Evolutionary conservation across 2,113 vertebrate genomes (phyloP), one percentile per base, ranked within the genome.

Genomic region (Syrmaticus mikado): DNA sequence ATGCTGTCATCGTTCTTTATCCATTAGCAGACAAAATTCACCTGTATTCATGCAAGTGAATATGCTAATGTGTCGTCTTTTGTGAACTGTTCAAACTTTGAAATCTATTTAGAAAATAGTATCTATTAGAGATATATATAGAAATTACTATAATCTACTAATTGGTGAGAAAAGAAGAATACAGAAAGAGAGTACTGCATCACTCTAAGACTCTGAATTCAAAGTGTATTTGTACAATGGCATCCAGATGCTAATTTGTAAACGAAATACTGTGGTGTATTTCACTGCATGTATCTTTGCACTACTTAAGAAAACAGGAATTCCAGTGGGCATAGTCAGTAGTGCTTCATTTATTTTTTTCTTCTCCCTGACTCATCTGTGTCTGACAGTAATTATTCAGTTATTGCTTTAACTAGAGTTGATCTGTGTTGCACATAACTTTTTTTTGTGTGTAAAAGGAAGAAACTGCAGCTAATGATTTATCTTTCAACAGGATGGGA

Each of bases 401-500:
- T 68, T 85, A 67, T 27, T 66, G 65, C 60, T 40, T 71, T 61
- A 19, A 48, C 17, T 6, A 17, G 53, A 82, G 25, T 9, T 22
- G 19, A 74, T 13, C 22, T 38, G 2, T 62, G 43, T 24, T 53
- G 36, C 38, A 17, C 13, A 3, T 67, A 11, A 15, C 6, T 27
- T 79, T 72, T 50, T 82, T 43, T 16, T 45, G 21, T 38, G 24
- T n/a, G 52, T 24, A 45, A 87, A 90, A 92, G 18, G 15, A 90
- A 82, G 20, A 13, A 84, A 83, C 66, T 68, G 8, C 41, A 87
- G 38, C 34, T 93, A 92, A 94, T 62, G 52, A 13, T 92, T 82
- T 97, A 28, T 94, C 28, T 95, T 96, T 91, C 92, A 32, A 94
- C 95, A 99, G 99, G 99, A 99, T 74, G 99, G 99, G 45, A 99